Base-by-base conservation (phyloP, 2,888 invertebrate genomes). In the Dorcus parallelipipedus region DNA sequence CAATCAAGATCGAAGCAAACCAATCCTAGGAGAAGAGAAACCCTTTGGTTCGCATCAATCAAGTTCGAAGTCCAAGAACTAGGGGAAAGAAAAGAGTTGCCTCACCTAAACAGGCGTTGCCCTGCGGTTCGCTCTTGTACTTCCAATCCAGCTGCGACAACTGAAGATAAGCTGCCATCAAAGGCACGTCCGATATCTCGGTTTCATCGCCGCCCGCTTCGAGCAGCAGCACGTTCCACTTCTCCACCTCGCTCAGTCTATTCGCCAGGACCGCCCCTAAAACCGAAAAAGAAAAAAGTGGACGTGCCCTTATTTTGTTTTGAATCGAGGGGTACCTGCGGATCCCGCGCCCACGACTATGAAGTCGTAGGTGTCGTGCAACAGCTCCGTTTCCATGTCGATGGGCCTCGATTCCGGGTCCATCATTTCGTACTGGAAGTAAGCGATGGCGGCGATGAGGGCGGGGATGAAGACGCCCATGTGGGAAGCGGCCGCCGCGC, bases 151-250 rank as follows among this genome's bases (percentile, higher is more conserved):
- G 80, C 73, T 91, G 87, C 62, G 91, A 93, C 8, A 93, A 81
- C 76, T 95, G 94, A 54, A 95, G 79, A 71, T 93, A 95, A 0
- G 90, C 93, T 0, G 95, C 94, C 73, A 95, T 83, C 3, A 93
- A 80, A 0, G 94, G 94, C 1, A 94, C 93, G 71, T 95, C 94
- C 0, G 93, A 92, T 70, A 94, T 88, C 77, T 94, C 94, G 0
- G 93, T 93, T 78, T 95, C 94, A 77, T 94, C 93, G 1, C 91
- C 92, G 1, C 94, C 94, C 1, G 93, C 94, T 79, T 95, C 94
- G 64, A 95, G 71, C 0, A 95, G 78, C 2, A 95, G 79, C 0
- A 93, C 86, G 62, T 87, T 90, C 91, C 91, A 93, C 63, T 88
- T 82, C 61, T 86, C 86, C 17, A 92, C 81, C 76, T 93, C 93